A percentile compares a stretch with the other conserved stretches of the same genome.
phyloP scores from a whole-genome alignment of 92 coral and sea anemone species.

The Epizoanthus fatuus region DNA sequence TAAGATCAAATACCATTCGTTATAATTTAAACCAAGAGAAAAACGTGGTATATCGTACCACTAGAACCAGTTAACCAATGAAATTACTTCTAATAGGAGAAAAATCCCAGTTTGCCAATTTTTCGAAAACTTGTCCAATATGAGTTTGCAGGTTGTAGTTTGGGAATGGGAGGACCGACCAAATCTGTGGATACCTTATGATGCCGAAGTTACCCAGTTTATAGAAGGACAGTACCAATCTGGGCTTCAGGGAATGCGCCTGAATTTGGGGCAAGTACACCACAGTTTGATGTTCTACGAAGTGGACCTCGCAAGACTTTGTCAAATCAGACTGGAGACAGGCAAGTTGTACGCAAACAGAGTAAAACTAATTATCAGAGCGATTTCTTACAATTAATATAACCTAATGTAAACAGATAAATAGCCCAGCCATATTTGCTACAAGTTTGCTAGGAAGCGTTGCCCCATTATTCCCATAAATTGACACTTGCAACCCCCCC shows the following conservation, averaged over 20 bases:
- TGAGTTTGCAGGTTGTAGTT: conserved; percentile 69
- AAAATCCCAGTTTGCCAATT: no score
- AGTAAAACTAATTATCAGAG: neutral
- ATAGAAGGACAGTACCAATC: conserved; percentile 56
- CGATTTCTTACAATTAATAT: neutral
- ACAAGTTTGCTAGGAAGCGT: no score
- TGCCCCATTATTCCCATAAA: no score
- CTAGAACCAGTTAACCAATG: neutral
- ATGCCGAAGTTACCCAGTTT: conserved; percentile 47
- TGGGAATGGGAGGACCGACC: conserved; percentile 90
- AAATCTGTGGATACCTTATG: conserved; percentile 81
- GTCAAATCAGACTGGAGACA: conserved; percentile 74
- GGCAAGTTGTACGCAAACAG: conserved; percentile 58
- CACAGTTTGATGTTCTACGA: conserved; percentile 60
- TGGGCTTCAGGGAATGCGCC: neutral
- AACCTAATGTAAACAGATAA: neutral
- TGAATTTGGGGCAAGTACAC: conserved; percentile 68
- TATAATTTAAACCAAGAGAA: conserved; percentile 1
- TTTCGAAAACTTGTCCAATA: neutral
- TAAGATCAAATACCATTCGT: conserved; percentile 50
- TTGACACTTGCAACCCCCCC: no score
- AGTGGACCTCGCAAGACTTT: conserved; percentile 62
- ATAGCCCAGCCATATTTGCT: no score
- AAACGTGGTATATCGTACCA: neutral
- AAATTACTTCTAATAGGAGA: conserved; percentile 14